Evolutionary conservation across 2,113 vertebrate genomes (phyloP).

Genomic region (Barnardius zonarius): DNA sequence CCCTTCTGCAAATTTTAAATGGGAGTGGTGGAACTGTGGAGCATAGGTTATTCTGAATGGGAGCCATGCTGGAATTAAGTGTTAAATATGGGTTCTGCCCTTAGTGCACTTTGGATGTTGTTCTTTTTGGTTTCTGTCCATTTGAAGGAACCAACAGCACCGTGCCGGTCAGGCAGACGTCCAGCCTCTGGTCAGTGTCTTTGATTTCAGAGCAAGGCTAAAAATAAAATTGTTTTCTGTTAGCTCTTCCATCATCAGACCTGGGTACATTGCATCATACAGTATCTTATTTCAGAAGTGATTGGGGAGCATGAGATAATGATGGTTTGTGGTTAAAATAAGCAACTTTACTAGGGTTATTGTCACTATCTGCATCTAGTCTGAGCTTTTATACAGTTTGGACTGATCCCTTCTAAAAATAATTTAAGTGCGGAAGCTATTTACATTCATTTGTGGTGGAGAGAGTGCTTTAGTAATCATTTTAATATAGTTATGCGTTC

Average conservation of each 20-base stretch:
- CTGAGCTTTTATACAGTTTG: not conserved
- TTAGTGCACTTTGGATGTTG: not conserved
- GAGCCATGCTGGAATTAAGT: not conserved
- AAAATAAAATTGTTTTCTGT: conserved; percentile 55
- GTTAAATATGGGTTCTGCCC: not conserved
- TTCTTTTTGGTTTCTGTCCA: not conserved
- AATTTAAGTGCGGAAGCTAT: not conserved
- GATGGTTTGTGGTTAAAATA: conserved; percentile 24
- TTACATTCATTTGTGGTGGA: not conserved
- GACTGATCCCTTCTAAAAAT: not conserved
- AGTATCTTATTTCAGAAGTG: not conserved
- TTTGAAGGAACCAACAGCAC: not conserved
- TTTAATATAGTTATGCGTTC: not conserved
- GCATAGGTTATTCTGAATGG: not conserved
- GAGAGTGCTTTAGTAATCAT: not conserved
- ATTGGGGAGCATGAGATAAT: conserved; percentile 3
- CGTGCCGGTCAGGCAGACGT: not conserved
- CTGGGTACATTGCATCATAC: not conserved
- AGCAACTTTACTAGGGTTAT: not conserved
- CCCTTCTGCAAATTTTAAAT: not conserved
- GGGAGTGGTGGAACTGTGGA: not conserved
- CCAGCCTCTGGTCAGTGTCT: not conserved
- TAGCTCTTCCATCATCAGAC: conserved; percentile 5
- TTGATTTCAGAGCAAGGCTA: conserved; percentile 23
- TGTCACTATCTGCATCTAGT: not conserved